Base-by-base conservation (phyloP, 1,140 invertebrate genomes). In the Diorhabda elongata region DNA sequence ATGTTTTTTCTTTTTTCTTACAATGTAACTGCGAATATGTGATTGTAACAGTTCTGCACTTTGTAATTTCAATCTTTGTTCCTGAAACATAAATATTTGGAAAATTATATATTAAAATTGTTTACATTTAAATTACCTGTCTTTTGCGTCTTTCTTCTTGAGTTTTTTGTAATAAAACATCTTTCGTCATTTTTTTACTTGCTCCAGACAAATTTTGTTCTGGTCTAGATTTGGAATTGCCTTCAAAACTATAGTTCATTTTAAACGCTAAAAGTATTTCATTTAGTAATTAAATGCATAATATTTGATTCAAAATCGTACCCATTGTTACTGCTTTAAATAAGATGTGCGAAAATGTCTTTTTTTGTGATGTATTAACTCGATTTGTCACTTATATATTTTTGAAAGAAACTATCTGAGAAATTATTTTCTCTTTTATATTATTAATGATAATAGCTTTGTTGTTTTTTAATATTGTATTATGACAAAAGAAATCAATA, bases 181-280 rank as follows among this genome's bases (percentile, higher is more conserved):
- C 89, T 75, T 91, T 89, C 45, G 87, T 89, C 83, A 87, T 87
- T 83, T 87, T 89, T 83, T 81, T 89, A 82, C 92, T 94, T 4
- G 92, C 91, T 58, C 96, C 96, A 60, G 93, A 89, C 73, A 97
- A 85, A 83, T 93, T 96, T 84, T 97, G 95, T 71, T 94, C 87
- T 1, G 96, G 96, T 79, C 88, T 90, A 60, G 91, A 85, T 69
- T 92, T 87, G 81, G 93, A 95, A 78, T 97, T 91, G 61, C 96
- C 96, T 79, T 98, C 95, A 82, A 98, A 98, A 79, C 90, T 92
- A 81, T 93, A 93, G 87, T 85, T 85, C 73, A 81, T 75, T 70
- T 80, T 81, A 68, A 77, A 81, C 57, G 79, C 76, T 76, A 47
- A 9, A 74, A 74, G 66, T 47, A 58, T 11, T 56, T 44, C n/a